Evolutionary conservation across 2,113 vertebrate genomes (phyloP).

Genomic region (Loxodonta africana): DNA sequence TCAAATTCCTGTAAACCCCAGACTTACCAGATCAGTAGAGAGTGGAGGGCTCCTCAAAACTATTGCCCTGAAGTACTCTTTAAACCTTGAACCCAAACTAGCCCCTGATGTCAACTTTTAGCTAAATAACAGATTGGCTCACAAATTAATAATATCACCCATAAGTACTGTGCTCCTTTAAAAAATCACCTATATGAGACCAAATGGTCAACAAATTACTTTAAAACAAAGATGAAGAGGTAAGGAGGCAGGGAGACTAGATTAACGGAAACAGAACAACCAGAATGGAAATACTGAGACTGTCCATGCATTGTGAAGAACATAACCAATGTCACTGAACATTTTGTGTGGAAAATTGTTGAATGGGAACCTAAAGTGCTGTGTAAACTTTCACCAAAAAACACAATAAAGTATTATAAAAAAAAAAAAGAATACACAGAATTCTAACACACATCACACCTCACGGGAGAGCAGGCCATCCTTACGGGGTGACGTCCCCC

Average conservation of each 20-base stretch:
- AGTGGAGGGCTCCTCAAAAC: neutral
- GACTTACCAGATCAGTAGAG: neutral
- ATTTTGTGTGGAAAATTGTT: no score
- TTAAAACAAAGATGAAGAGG: neutral
- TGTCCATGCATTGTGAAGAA: no score
- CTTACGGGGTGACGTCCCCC: rapidly evolving
- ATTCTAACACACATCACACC: rapidly evolving
- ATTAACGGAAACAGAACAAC: no score
- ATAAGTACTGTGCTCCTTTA: neutral
- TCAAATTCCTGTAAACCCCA: neutral
- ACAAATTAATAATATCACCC: neutral
- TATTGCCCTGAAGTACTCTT: neutral
- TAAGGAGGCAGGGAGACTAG: neutral
- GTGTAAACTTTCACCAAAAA: no score
- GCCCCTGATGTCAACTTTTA: neutral
- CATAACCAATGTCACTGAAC: no score
- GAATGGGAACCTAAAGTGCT: no score
- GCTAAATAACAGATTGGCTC: neutral
- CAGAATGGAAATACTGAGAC: no score
- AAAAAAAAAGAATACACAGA: neutral
- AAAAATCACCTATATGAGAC: neutral
- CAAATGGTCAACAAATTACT: neutral
- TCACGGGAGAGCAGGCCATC: neutral
- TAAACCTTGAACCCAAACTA: neutral
- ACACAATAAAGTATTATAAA: no score